These are phyloP conservation scores for Vidua macroura DNA, from an alignment of 2,113 vertebrate genomes.

Conservation along the genomic window DNA sequence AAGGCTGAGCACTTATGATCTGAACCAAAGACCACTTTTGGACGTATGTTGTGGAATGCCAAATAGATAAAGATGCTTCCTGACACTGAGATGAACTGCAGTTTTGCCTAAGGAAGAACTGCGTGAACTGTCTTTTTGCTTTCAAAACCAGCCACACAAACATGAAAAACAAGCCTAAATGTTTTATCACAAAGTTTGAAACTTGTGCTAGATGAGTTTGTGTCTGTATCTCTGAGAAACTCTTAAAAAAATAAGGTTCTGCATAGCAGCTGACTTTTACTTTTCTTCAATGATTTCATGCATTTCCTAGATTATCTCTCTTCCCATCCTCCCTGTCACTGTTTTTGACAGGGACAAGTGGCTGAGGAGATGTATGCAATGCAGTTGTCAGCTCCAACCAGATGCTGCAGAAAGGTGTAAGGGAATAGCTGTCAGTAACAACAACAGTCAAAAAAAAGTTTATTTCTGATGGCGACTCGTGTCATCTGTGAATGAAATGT, in stretches of 20 bases:
- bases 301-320: not conserved
- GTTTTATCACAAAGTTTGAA: not conserved
- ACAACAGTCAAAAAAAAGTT: not conserved
- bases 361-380: not conserved
- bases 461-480: not conserved
- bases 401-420: not conserved
- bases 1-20: not conserved
- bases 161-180: not conserved
- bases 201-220: not conserved
- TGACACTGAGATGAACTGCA: not conserved
- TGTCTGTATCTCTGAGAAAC: not conserved
- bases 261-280: not conserved
- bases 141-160: not conserved
- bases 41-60: not conserved
- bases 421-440: not conserved
- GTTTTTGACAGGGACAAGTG: not conserved
- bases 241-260: not conserved
- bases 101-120: not conserved
- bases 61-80: not conserved
- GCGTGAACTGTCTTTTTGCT: not conserved
- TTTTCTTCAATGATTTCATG: not conserved
- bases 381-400: not conserved
- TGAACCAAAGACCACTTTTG: not conserved
- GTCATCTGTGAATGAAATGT: not conserved
- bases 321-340: not conserved